Conservation (phyloP, 1,140 invertebrate species). For the Eufriesea mexicana region DNA sequence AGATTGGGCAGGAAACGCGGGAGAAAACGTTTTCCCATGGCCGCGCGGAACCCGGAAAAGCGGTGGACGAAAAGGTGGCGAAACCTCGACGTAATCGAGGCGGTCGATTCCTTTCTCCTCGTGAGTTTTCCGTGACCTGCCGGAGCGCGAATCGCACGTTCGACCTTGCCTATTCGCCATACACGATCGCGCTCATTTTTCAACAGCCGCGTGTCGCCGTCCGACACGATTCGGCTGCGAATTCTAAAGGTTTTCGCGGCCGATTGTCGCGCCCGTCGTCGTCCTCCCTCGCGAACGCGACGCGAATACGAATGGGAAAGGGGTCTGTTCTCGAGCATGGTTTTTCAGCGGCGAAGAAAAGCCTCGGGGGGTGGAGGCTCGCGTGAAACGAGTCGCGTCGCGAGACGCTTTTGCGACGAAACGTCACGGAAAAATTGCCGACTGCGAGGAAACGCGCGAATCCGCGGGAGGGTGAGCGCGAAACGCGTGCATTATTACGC, state of each 20-base stretch:
- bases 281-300: not conserved
- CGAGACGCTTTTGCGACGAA: constrained; percentile 22
- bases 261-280: not conserved
- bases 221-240: constrained; percentile 42
- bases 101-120: constrained; percentile 14
- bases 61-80: not conserved
- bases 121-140: not conserved
- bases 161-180: constrained; percentile 55
- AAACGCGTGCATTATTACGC: too few relatives aligned
- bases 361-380: too few relatives aligned
- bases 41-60: constrained; percentile 27
- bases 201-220: constrained; percentile 34
- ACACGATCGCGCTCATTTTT: constrained; percentile 57
- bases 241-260: constrained; percentile 42
- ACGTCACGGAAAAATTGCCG: not conserved
- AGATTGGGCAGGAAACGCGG: not conserved
- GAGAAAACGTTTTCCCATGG: not conserved
- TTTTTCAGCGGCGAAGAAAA: constrained; percentile 3
- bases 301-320: constrained; percentile 10
- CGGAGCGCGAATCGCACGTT: constrained; percentile 2
- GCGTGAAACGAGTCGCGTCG: not conserved
- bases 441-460: not conserved
- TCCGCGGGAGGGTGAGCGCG: not conserved
- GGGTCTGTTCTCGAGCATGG: not conserved
- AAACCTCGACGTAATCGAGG: constrained; percentile 6